Percentiles rank a stretch among this genome's conserved stretches.
phyloP scores from a whole-genome alignment of 2,797 vertebrate genomes.

The Arnoldichthys spilopterus region DNA sequence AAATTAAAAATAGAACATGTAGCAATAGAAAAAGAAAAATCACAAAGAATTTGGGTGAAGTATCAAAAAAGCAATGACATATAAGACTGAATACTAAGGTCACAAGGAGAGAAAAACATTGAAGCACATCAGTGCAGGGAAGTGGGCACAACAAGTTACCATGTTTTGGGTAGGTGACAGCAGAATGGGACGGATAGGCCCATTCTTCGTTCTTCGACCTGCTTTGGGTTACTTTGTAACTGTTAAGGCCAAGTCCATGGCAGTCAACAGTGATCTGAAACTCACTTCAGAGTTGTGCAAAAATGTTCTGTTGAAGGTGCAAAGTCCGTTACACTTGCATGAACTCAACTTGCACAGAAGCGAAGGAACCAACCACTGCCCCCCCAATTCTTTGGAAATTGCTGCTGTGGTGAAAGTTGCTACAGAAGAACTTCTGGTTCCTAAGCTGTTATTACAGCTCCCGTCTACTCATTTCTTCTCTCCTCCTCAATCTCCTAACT shows the following conservation, averaged over 20 bases:
- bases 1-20: no score
- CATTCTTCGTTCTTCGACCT: background rate
- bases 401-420: background rate
- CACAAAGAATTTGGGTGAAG: no score
- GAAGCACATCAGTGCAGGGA: no score
- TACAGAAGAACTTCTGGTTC: background rate
- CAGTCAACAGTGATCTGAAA: background rate
- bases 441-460: no score
- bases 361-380: background rate
- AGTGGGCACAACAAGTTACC: background rate
- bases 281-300: background rate
- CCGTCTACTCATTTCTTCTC: no score
- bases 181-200: background rate
- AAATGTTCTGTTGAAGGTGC: background rate
- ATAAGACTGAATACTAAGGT: no score
- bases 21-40: no score
- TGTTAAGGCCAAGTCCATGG: background rate
- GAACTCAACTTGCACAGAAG: background rate
- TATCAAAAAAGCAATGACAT: no score
- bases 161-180: background rate
- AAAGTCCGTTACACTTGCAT: background rate
- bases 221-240: background rate
- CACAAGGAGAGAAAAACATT: no score
- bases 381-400: background rate
- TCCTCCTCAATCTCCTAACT: no score